Percentiles rank a stretch among this genome's conserved stretches.
Evolutionary conservation across 2,888 invertebrate species (phyloP).

Genomic region (Caenorhabditis doughertyi): DNA sequence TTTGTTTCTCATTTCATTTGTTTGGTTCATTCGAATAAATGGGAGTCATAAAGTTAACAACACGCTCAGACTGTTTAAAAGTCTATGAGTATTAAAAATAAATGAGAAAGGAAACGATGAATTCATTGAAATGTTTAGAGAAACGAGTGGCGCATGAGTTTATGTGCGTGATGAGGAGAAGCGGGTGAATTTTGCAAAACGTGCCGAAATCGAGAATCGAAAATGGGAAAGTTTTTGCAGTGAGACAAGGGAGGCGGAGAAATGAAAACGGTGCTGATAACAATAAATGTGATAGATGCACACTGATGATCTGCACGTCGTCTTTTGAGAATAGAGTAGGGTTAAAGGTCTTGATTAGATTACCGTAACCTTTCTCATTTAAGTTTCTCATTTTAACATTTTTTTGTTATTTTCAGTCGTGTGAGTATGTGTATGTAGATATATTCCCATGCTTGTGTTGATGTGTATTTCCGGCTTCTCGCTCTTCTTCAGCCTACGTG

Average conservation of each 20-base stretch:
- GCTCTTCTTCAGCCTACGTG: slow-evolving; percentile 43
- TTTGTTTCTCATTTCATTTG: no score
- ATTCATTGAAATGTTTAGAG: slow-evolving; percentile 18
- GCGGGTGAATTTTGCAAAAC: slow-evolving; percentile 47
- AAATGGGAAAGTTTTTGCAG: slow-evolving; percentile 32
- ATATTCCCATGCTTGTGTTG: slow-evolving; percentile 30
- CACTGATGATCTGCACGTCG: slow-evolving; percentile 45
- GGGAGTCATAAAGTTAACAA: neutral
- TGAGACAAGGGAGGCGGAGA: slow-evolving; percentile 15
- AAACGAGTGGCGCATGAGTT: slow-evolving; percentile 7
- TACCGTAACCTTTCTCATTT: slow-evolving; percentile 2
- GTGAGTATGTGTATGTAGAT: slow-evolving; percentile 1
- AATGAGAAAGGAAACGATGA: neutral
- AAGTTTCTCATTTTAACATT: slow-evolving; percentile 6
- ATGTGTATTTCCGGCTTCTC: slow-evolving; percentile 51
- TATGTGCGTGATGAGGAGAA: slow-evolving; percentile 40
- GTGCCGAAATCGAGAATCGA: slow-evolving; percentile 52
- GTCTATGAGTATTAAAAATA: neutral
- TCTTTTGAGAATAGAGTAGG: neutral
- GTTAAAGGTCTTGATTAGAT: neutral
- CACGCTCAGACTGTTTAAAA: no score
- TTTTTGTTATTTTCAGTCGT: slow-evolving; percentile 12
- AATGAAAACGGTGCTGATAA: slow-evolving; percentile 36
- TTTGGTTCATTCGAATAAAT: neutral
- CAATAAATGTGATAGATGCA: slow-evolving; percentile 35